Base-by-base conservation (phyloP, 1,140 invertebrate species). In the Muscidifurax raptorellus region DNA sequence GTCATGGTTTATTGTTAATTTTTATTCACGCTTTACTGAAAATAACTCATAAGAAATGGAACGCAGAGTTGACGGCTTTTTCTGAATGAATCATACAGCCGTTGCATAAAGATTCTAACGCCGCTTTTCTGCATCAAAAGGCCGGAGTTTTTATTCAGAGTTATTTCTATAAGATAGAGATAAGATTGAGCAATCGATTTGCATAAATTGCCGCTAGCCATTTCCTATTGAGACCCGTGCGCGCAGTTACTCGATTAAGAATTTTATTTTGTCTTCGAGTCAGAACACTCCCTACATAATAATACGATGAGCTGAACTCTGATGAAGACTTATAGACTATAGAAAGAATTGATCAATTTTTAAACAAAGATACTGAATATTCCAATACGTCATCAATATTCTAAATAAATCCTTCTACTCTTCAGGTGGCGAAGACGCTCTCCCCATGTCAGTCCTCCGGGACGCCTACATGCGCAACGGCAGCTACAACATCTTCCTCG, bases 401-500 rank as follows among this genome's bases (percentile, higher is more conserved):
- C 36, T 40, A 6, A 40, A 40, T n/a, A 40, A 40, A 40, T 40
- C 10, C 7, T 40, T 40, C 7, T 22, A 0, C 15, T 7, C 7
- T 22, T 0, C 80, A 93, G 92, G 96, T 12, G 95, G 95, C 2
- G 95, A 96, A 84, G 94, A 96, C 85, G 94, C 94, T 0, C 88
- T 96, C 22, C 95, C 95, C 0, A 95, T 96, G 67, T 91, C 94
- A 2, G 95, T 96, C 0, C 90, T 96, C 0, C 93, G 95, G 83
- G 95, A 96, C 88, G 96, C 96, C 0, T 96, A 97, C 85, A 89
- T 96, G 12, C 92, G 92, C 32, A 95, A 96, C 84, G 95, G 95
- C 5, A 95, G 94, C 40, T 96, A 96, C 92, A 97, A 97, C 90
- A 95, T 96, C 2, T 95, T 97, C 88, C 91, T 96, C 89, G 92